Conservation (phyloP, 1,140 invertebrate species). For the Ips nitidus region DNA sequence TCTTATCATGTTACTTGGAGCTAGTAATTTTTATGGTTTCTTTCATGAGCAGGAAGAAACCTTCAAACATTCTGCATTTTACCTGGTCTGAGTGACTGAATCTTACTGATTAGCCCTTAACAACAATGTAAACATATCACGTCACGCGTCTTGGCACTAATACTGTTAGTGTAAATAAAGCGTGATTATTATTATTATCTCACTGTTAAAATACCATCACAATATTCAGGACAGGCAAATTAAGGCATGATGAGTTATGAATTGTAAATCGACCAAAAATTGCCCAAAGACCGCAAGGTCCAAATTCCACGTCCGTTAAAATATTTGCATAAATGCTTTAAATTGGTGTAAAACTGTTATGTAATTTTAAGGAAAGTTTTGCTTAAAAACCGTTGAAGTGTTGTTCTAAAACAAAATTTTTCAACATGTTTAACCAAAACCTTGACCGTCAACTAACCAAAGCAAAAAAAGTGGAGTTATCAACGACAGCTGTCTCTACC, state of each 20-base stretch:
- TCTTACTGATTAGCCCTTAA: no score
- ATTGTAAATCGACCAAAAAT: conserved; percentile 32
- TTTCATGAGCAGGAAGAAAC: no score
- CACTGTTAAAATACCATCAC: conserved; percentile 31
- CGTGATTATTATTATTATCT: conserved; percentile 32
- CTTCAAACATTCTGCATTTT: no score
- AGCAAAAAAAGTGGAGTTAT: conserved; percentile 10
- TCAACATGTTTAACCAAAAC: background rate
- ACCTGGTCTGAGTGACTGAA: no score
- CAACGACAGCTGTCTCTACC: conserved; percentile 29
- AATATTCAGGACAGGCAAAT: conserved; percentile 30
- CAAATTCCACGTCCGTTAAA: conserved; percentile 27
- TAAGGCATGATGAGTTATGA: conserved; percentile 33
- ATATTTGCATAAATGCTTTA: conserved; percentile 27
- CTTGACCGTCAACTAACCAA: background rate
- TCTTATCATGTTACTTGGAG: no score
- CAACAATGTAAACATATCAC: background rate
- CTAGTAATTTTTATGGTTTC: no score
- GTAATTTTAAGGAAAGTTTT: conserved; percentile 9
- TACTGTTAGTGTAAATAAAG: conserved; percentile 32
- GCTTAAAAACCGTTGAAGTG: no score
- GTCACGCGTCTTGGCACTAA: conserved; percentile 13
- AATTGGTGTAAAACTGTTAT: conserved; percentile 30
- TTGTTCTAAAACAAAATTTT: no score
- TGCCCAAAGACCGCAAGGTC: conserved; percentile 23